Evolutionary conservation across 2,113 vertebrate species (phyloP).

Genomic region (Melospiza georgiana): DNA sequence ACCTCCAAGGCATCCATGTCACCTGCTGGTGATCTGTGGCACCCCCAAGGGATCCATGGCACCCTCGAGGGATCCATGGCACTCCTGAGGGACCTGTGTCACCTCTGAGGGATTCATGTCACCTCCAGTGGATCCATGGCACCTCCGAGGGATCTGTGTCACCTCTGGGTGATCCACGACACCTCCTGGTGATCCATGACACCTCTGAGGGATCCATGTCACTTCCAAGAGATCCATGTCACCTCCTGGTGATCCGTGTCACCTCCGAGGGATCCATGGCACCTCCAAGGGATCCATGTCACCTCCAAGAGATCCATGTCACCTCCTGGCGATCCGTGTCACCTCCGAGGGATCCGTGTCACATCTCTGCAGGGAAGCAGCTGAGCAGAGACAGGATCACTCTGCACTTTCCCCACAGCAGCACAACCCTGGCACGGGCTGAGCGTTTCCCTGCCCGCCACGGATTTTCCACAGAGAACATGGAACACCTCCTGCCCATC

Average conservation of each 20-base stretch:
- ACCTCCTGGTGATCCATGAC: too few relatives aligned
- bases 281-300: accelerated
- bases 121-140: too few relatives aligned
- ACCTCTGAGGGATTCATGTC: too few relatives aligned
- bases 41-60: too few relatives aligned
- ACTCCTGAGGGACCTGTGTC: too few relatives aligned
- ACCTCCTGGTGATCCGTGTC: accelerated
- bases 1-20: too few relatives aligned
- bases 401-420: not conserved
- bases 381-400: not conserved
- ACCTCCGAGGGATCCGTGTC: not conserved
- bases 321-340: accelerated
- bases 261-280: not conserved
- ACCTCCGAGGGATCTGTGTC: too few relatives aligned
- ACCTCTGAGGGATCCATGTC: accelerated
- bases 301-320: not conserved
- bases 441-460: not conserved
- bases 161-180: too few relatives aligned
- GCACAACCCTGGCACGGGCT: not conserved
- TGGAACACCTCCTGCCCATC: not conserved
- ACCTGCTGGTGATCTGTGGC: too few relatives aligned
- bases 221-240: accelerated
- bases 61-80: too few relatives aligned
- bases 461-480: accelerated
- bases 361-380: not conserved